Conservation (phyloP, 2,888 invertebrate genomes). For the Vannuccia rotundouncinata region DNA sequence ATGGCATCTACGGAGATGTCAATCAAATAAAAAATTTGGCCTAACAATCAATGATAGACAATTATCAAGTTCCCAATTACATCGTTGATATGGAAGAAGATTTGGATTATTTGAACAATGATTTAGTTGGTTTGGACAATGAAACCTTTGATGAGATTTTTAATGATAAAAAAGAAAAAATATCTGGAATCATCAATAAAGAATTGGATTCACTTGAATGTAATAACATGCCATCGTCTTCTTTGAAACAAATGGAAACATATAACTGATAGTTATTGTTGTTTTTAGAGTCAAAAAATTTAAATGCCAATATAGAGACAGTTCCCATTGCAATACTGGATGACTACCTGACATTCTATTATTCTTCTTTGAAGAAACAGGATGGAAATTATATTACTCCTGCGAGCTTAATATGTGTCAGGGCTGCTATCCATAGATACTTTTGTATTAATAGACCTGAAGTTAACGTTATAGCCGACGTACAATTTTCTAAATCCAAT, state of each 20-base stretch:
- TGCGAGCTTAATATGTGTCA: slow-evolving; percentile 15
- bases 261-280: background rate
- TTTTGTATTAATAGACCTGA: slow-evolving; percentile 23
- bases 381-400: slow-evolving; percentile 27
- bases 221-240: background rate
- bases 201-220: slow-evolving; percentile 12
- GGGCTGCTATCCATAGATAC: slow-evolving; percentile 29
- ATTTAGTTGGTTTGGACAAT: background rate
- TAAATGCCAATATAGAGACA: slow-evolving; percentile 13
- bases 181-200: background rate
- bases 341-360: slow-evolving; percentile 13
- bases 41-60: background rate
- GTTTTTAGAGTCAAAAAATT: background rate
- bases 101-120: background rate
- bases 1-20: background rate
- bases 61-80: background rate
- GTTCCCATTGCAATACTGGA: slow-evolving; percentile 15
- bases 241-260: slow-evolving; percentile 10
- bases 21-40: background rate
- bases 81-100: background rate
- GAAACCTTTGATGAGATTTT: background rate
- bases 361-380: slow-evolving; percentile 13
- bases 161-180: background rate
- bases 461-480: slow-evolving; percentile 8
- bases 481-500: slow-evolving; percentile 1